phyloP scores from a whole-genome alignment of 2,888 invertebrate species.

The Hesperia comma region DNA sequence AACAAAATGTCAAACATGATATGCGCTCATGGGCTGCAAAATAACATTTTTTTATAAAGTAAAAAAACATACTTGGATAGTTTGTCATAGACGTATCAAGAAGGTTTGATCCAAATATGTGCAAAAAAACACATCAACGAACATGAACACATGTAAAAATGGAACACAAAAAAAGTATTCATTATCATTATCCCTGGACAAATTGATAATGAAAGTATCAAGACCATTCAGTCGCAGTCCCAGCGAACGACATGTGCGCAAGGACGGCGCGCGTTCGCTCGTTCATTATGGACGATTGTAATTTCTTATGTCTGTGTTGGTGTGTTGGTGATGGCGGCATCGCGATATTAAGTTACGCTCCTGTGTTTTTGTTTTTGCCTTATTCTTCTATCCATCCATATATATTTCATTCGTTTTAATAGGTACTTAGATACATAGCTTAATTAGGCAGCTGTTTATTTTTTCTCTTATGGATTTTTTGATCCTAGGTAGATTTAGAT shows the following conservation, averaged over 20 bases:
- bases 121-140: too few relatives aligned
- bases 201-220: conserved; percentile 54
- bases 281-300: conserved; percentile 77
- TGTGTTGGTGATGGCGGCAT: conserved; percentile 45
- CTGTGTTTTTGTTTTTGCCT: conserved; percentile 42
- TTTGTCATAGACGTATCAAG: too few relatives aligned
- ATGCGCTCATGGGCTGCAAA: too few relatives aligned
- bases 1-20: too few relatives aligned
- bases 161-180: too few relatives aligned
- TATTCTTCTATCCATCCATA: background rate
- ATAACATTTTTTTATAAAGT: too few relatives aligned
- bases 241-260: conserved; percentile 66
- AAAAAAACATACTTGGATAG: too few relatives aligned
- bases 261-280: conserved; percentile 60
- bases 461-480: too few relatives aligned
- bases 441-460: background rate
- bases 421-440: too few relatives aligned
- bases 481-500: too few relatives aligned
- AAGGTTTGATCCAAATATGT: too few relatives aligned
- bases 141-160: too few relatives aligned
- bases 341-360: conserved; percentile 49
- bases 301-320: conserved; percentile 58
- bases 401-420: background rate
- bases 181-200: conserved; percentile 9
- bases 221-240: conserved; percentile 42